Evolutionary conservation across 1,140 invertebrate genomes (phyloP).

Genomic region (Hyphantria cunea): DNA sequence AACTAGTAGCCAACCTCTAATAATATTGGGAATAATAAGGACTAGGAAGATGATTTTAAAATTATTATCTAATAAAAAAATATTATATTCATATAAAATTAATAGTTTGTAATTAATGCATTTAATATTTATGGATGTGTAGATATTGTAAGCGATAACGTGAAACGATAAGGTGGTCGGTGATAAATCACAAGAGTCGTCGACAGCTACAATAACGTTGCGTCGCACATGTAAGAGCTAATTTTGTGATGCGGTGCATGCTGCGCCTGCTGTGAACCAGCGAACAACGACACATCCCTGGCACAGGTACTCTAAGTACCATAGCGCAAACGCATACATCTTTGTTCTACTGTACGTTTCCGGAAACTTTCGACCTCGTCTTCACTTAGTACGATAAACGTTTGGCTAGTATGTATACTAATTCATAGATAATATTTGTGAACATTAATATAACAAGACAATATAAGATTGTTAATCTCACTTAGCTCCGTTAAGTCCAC

Average conservation of each 20-base stretch:
- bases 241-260: slow-evolving; percentile 44
- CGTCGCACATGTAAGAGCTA: slow-evolving; percentile 63
- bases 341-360: slow-evolving; percentile 53
- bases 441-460: too few species aligned
- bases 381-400: neutral
- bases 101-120: too few species aligned
- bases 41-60: too few species aligned
- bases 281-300: slow-evolving; percentile 17
- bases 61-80: too few species aligned
- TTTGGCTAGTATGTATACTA: neutral
- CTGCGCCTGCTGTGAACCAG: slow-evolving; percentile 55
- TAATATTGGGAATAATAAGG: too few species aligned
- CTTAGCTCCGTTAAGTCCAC: too few species aligned
- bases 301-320: neutral
- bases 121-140: slow-evolving; percentile 1
- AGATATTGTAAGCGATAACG: slow-evolving; percentile 26
- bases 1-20: too few species aligned
- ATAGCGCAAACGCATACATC: slow-evolving; percentile 33
- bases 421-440: too few species aligned
- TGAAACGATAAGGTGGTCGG: slow-evolving; percentile 47
- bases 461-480: too few species aligned
- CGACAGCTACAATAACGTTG: slow-evolving; percentile 53
- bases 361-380: slow-evolving; percentile 45
- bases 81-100: too few species aligned
- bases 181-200: slow-evolving; percentile 59